Percentiles rank a stretch among this genome's conserved stretches.
These are phyloP conservation scores for Podarcis siculus DNA, from an alignment of 2,797 vertebrate species.

Conservation along the genomic window DNA sequence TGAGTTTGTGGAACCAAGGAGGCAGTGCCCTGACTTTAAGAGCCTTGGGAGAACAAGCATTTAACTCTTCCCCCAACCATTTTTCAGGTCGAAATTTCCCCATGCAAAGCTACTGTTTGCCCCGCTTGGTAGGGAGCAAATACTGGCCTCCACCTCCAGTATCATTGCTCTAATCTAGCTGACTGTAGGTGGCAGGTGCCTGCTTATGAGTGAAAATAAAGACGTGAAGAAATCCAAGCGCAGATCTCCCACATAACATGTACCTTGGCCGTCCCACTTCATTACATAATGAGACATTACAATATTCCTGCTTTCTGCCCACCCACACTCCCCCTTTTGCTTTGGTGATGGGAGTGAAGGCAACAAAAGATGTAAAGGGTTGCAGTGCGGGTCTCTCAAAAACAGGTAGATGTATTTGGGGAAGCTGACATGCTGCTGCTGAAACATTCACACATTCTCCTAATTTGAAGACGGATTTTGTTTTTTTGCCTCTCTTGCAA, in stretches of 20 bases:
- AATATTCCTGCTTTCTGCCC: background rate
- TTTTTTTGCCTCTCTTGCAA: background rate
- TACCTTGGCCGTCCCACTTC: background rate
- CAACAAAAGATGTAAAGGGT: background rate
- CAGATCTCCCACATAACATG: no score
- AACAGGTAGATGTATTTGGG: background rate
- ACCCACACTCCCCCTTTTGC: background rate
- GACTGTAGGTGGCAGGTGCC: background rate
- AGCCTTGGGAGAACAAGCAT: background rate
- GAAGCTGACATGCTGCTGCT: background rate
- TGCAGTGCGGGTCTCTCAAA: background rate
- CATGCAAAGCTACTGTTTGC: background rate
- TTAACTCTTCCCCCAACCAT: background rate
- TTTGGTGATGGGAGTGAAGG: background rate
- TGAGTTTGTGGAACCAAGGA: no score
- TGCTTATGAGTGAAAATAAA: background rate
- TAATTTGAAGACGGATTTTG: background rate
- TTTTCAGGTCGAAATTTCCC: background rate
- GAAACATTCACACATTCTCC: background rate
- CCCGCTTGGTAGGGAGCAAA: background rate
- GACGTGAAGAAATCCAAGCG: background rate
- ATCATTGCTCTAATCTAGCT: background rate
- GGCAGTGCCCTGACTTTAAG: no score
- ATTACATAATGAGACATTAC: background rate
- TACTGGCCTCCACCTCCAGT: background rate